Evolutionary conservation across 2,113 vertebrate species (phyloP), one percentile per base, ranked within the genome.

Genomic region (Formicarius rufipectus): DNA sequence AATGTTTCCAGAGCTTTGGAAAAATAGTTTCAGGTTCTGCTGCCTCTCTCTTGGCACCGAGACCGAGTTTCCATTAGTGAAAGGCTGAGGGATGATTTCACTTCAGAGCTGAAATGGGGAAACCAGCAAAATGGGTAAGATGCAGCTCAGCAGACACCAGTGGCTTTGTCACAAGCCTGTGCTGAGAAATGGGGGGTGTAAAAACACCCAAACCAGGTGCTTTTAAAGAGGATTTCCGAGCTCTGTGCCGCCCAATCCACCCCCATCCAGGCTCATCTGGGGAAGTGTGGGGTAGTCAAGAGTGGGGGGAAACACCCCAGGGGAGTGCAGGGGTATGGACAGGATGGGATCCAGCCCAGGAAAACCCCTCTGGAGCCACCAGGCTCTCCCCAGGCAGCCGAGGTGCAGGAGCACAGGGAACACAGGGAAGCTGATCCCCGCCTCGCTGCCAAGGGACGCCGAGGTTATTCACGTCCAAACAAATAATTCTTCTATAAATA

Each of bases 61-160:
- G 92, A 96, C 42, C 71, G 93, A 96, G 73, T 98, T 98, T 98
- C 98, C 98, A 96, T 97, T 96, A 92, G 93, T 97, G 97, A 92
- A 96, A 96, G 94, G 89, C 90, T 87, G 88, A 94, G 69, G 95
- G 96, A 96, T 96, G 97, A 98, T 95, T 98, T 97, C 95, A 97
- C 93, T 96, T 89, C 92, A 40, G 97, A 97, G 94, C 92, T 69
- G 83, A 97, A 97, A 97, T 93, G 96, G 93, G 95, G 97, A 97
- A 97, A 97, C 93, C 87, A 96, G 96, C 77, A 87, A 82, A 96
- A 89, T 33, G 72, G 87, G 84, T 73, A 95, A 91, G 84, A 80
- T 58, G 72, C 25, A 49, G 95, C 86, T 78, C 30, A 95, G 79
- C 50, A 37, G 1, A 90, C 0, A 2, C 63, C 16, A 27, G 64